Conservation (phyloP, 2,113 vertebrate species). For the Tursiops truncatus region DNA sequence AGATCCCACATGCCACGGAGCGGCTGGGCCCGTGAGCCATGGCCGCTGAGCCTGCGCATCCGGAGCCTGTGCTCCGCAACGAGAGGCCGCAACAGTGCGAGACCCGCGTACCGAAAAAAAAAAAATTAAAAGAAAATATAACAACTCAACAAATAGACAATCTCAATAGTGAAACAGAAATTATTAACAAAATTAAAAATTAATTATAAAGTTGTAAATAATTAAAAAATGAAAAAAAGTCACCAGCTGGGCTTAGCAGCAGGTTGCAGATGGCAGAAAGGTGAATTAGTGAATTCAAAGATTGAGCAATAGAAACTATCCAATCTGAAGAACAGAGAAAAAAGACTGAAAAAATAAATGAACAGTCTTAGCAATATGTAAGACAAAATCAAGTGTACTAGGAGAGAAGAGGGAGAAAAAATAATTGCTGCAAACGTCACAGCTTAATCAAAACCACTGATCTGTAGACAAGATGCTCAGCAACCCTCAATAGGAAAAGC, state of each 20-base stretch:
- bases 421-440: not conserved
- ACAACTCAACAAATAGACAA: not conserved
- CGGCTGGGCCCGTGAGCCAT: no score
- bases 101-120: accelerated
- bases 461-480: not conserved
- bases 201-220: not conserved
- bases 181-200: not conserved
- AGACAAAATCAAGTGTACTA: not conserved
- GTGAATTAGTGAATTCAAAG: not conserved
- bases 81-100: no score
- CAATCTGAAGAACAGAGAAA: not conserved
- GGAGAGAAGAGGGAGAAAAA: not conserved
- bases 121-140: not conserved
- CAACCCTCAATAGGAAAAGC: not conserved
- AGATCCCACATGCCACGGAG: accelerated
- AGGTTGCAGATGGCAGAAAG: not conserved
- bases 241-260: not conserved
- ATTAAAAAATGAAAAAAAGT: not conserved
- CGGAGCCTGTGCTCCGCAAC: no score
- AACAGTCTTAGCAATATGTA: not conserved
- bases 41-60: no score
- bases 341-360: not conserved
- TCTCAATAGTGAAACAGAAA: not conserved
- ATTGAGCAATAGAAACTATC: not conserved
- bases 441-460: not conserved